phyloP scores from a whole-genome alignment of 2,888 invertebrate species.

The Sipha maydis region DNA sequence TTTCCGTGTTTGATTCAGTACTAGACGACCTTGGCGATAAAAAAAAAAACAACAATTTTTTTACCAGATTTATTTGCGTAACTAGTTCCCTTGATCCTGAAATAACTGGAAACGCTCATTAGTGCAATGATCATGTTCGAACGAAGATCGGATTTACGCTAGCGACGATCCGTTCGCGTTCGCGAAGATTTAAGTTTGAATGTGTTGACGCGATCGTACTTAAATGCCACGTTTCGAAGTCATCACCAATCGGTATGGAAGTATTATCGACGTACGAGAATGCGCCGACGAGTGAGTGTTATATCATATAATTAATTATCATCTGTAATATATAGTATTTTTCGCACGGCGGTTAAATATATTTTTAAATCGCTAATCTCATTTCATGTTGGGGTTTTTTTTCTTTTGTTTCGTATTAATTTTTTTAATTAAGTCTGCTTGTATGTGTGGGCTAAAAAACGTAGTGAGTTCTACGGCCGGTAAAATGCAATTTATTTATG shows the following conservation, averaged over 20 bases:
- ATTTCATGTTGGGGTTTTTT: neutral
- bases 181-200: conserved; percentile 53
- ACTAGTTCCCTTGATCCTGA: conserved; percentile 58
- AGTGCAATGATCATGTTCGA: conserved; percentile 44
- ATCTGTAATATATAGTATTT: too few species aligned
- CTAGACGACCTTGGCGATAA: conserved; percentile 52
- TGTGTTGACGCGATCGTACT: conserved; percentile 1
- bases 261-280: conserved; percentile 62
- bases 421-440: neutral
- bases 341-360: neutral
- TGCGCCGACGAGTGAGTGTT: conserved; percentile 58
- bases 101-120: conserved; percentile 45
- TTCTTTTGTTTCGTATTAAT: neutral
- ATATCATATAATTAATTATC: neutral
- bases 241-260: conserved; percentile 61
- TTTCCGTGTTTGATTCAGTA: conserved; percentile 36
- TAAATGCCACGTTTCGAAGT: conserved; percentile 62
- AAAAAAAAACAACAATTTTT: conserved; percentile 32
- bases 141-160: conserved; percentile 9
- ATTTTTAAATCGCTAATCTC: neutral
- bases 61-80: neutral
- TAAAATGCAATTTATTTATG: neutral
- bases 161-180: conserved; percentile 1
- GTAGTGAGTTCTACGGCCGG: neutral
- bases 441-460: neutral